These are phyloP conservation scores for Heliopora coerulea DNA, from an alignment of 92 coral and sea anemone genomes.

Conservation along the genomic window DNA sequence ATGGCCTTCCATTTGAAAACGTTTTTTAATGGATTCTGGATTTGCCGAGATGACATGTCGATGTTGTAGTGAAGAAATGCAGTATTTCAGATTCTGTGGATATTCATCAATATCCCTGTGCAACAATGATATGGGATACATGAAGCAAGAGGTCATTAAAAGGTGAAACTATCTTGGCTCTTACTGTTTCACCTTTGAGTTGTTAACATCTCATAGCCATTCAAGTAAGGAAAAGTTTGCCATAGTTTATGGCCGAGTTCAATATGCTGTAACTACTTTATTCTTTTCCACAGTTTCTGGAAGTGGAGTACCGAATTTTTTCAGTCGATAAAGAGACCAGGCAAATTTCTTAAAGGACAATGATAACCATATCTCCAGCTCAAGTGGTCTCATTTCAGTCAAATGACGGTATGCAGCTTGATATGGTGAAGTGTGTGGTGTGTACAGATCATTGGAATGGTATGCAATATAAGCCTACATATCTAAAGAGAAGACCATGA, in stretches of 20 bases:
- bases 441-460: not conserved
- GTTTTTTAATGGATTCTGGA: not conserved
- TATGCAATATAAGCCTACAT: slow-evolving; percentile 1
- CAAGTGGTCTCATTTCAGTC: slow-evolving; percentile 8
- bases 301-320: not conserved
- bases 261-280: not conserved
- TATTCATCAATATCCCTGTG: not conserved
- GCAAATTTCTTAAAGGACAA: slow-evolving; percentile 4
- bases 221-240: not conserved
- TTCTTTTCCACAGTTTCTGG: not conserved
- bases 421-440: not conserved
- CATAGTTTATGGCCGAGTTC: not conserved
- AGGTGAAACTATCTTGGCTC: not conserved
- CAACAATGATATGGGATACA: not conserved
- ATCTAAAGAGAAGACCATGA: not conserved
- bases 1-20: not conserved
- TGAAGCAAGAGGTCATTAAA: not conserved
- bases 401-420: slow-evolving; percentile 22
- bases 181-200: slow-evolving; percentile 4
- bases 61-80: not conserved
- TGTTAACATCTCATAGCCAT: slow-evolving; percentile 1
- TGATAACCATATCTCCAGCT: slow-evolving; percentile 20
- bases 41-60: not conserved
- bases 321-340: slow-evolving; percentile 17
- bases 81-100: not conserved